Evolutionary conservation across 1,140 invertebrate genomes (phyloP).

Genomic region (Drosophila nikananu): DNA sequence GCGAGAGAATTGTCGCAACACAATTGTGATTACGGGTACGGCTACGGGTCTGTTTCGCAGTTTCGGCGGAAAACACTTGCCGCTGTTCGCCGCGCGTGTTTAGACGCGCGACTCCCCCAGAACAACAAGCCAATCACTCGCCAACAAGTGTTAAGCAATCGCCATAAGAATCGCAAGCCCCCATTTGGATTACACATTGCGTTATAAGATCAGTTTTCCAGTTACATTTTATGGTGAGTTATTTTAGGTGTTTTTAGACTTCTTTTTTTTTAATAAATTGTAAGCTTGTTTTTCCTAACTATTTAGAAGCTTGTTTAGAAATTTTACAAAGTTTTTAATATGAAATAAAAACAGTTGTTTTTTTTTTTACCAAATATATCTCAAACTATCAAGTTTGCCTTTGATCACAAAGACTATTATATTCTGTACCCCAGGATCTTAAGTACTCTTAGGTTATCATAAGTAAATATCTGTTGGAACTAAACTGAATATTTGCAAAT

Average conservation of each 20-base stretch:
- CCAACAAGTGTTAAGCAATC: slow-evolving; percentile 27
- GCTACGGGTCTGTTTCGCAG: slow-evolving; percentile 26
- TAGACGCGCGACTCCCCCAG: slow-evolving; percentile 38
- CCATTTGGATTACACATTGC: slow-evolving; percentile 23
- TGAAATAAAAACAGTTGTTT: no score
- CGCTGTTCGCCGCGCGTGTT: slow-evolving; percentile 56
- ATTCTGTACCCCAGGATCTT: background rate
- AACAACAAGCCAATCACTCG: slow-evolving; percentile 21
- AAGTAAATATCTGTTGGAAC: background rate
- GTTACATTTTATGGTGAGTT: slow-evolving; percentile 65
- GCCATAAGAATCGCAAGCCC: background rate
- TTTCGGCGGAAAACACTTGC: slow-evolving; percentile 63
- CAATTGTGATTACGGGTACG: slow-evolving; percentile 39
- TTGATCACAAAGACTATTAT: background rate
- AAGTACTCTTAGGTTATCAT: background rate
- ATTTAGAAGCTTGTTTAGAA: background rate
- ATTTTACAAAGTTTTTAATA: background rate
- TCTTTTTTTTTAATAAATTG: no score
- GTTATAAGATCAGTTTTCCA: slow-evolving; percentile 16
- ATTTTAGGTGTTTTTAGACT: no score
- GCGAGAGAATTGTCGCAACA: slow-evolving; percentile 13
- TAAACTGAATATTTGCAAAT: no score
- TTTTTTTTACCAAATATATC: background rate
- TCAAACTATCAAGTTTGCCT: no score
- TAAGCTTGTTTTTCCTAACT: no score